Evolutionary conservation across 2,888 invertebrate genomes (phyloP).

Genomic region (Mechanitis mazaeus): DNA sequence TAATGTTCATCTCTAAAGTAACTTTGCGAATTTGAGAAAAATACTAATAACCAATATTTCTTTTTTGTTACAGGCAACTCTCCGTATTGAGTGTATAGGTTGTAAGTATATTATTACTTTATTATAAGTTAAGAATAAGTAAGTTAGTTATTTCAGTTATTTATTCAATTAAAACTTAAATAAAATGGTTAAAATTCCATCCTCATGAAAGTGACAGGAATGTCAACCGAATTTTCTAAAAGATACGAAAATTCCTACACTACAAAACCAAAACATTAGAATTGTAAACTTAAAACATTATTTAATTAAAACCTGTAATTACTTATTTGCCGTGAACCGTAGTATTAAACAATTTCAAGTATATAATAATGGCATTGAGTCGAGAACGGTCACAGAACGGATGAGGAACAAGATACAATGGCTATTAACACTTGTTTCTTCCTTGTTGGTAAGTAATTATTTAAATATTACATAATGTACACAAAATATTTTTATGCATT

Average conservation of each 20-base stretch:
- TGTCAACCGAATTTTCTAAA: no score
- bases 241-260: neutral
- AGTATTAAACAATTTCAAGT: slow-evolving; percentile 15
- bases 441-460: slow-evolving; percentile 22
- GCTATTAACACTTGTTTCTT: slow-evolving; percentile 12
- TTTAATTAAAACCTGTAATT: slow-evolving; percentile 15
- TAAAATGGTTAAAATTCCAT: slow-evolving; percentile 1
- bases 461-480: neutral
- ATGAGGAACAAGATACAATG: slow-evolving; percentile 19
- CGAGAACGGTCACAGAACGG: slow-evolving; percentile 18
- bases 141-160: no score
- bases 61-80: no score
- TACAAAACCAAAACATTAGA: neutral
- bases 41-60: no score
- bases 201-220: neutral
- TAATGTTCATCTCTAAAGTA: no score
- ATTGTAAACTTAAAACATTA: slow-evolving; percentile 12
- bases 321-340: slow-evolving; percentile 23
- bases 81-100: no score
- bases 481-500: slow-evolving; percentile 1
- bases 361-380: slow-evolving; percentile 2
- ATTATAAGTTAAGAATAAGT: no score
- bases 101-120: no score
- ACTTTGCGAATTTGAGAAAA: no score
- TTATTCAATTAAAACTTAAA: no score